Evolutionary conservation across 1,140 invertebrate genomes (phyloP).

Genomic region (Meloidogyne hapla): DNA sequence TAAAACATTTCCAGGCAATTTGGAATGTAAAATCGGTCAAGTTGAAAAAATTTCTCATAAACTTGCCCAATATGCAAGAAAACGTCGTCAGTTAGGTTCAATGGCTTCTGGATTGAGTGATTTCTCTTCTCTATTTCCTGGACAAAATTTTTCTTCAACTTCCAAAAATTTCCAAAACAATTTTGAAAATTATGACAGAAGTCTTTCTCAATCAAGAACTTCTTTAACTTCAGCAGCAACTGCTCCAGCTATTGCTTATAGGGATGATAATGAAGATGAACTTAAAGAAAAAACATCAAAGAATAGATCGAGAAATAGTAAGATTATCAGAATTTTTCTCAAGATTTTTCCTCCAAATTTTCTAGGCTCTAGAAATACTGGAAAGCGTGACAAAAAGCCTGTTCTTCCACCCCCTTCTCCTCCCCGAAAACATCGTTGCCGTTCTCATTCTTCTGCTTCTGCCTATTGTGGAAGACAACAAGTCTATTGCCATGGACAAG

Average conservation of each 20-base stretch:
- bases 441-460: slow-evolving; percentile 31
- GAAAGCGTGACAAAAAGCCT: neutral
- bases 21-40: slow-evolving; percentile 62
- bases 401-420: neutral
- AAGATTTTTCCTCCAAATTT: neutral
- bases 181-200: neutral
- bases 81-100: slow-evolving; percentile 51
- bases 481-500: slow-evolving; percentile 23
- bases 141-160: slow-evolving; percentile 8
- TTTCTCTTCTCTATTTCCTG: slow-evolving; percentile 32
- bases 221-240: slow-evolving; percentile 32
- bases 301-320: neutral
- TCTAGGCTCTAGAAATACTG: neutral
- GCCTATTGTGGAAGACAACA: slow-evolving; percentile 29
- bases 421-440: slow-evolving; percentile 27
- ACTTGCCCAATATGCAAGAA: slow-evolving; percentile 46
- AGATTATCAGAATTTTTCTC: neutral
- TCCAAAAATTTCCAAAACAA: neutral
- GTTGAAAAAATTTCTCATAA: slow-evolving; percentile 57
- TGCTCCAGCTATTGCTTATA: slow-evolving; percentile 15
- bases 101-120: slow-evolving; percentile 51
- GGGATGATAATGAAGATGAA: slow-evolving; percentile 1
- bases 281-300: neutral
- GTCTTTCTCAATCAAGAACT: slow-evolving; percentile 36
- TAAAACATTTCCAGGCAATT: slow-evolving; percentile 52